phyloP scores from a whole-genome alignment of 1,140 invertebrate species.

The Apis florea region DNA sequence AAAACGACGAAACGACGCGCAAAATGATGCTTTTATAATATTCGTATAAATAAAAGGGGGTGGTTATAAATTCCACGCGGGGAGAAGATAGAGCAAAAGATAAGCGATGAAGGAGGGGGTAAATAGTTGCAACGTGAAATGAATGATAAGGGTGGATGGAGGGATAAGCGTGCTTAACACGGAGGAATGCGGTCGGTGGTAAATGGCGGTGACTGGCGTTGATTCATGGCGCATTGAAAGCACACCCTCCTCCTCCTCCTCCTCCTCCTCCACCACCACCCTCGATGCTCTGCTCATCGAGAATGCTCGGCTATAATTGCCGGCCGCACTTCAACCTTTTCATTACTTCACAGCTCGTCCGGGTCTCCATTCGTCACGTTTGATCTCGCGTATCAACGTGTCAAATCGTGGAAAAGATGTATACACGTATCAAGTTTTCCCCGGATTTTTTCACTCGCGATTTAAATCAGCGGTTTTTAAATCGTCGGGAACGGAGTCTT shows the following conservation, averaged over 20 bases:
- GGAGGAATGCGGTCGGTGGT: conserved; percentile 25
- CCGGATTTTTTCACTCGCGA: no score
- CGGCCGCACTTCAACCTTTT: conserved; percentile 44
- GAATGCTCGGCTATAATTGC: conserved; percentile 48
- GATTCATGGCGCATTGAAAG: conserved; percentile 59
- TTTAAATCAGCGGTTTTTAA: no score
- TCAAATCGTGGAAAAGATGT: not conserved
- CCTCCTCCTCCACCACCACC: no score
- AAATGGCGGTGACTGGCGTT: conserved; percentile 56
- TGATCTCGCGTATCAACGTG: not conserved
- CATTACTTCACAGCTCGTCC: conserved; percentile 19
- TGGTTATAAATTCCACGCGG: not conserved
- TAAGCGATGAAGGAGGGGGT: not conserved
- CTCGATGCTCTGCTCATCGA: conserved; percentile 37
- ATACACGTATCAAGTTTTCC: not conserved
- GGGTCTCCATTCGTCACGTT: conserved; percentile 1
- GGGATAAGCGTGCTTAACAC: conserved; percentile 26
- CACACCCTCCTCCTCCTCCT: not conserved
- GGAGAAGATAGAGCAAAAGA: not conserved
- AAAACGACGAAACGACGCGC: conserved; percentile 16
- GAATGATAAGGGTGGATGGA: not conserved
- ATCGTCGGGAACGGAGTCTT: no score
- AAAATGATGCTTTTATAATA: not conserved
- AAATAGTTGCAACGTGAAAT: conserved; percentile 25
- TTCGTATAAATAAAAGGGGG: not conserved